Percentiles rank a stretch among this genome's conserved stretches.
phyloP scores from a whole-genome alignment of 2,888 invertebrate genomes.

The Ormyrus pomaceus region DNA sequence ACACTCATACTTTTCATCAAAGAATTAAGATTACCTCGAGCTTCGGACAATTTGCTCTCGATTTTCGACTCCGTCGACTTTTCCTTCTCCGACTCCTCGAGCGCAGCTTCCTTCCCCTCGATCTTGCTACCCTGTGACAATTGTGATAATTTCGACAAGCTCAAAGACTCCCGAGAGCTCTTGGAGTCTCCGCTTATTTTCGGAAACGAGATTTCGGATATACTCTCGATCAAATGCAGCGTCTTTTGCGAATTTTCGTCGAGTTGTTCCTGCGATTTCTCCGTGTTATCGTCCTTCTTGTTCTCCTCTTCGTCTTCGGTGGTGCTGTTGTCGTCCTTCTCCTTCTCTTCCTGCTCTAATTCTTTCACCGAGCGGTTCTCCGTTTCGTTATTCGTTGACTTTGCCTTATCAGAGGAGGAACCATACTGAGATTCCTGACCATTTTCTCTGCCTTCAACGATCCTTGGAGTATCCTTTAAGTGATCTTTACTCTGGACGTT shows the following conservation, averaged over 20 bases:
- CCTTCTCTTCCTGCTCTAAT: background rate
- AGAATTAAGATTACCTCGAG: slow-evolving; percentile 23
- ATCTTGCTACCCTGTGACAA: background rate
- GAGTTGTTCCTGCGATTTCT: background rate
- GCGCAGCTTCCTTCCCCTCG: background rate
- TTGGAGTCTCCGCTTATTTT: background rate
- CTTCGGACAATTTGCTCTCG: slow-evolving; percentile 34
- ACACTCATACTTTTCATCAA: slow-evolving; percentile 31
- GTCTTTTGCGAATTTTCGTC: slow-evolving; percentile 32
- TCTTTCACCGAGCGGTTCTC: background rate
- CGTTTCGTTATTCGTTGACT: background rate
- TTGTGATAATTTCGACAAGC: background rate
- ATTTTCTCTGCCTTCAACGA: too few relatives aligned
- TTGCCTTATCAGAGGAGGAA: background rate
- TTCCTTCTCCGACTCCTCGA: background rate
- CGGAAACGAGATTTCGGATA: slow-evolving; percentile 18
- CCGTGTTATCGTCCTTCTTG: background rate
- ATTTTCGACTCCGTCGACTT: slow-evolving; percentile 45
- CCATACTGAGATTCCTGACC: too few relatives aligned
- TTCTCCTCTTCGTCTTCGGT: background rate
- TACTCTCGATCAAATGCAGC: slow-evolving; percentile 31
- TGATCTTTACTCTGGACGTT: background rate
- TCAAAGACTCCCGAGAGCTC: background rate
- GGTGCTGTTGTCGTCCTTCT: background rate
- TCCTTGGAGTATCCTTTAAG: too few relatives aligned